phyloP scores from a whole-genome alignment of 2,113 vertebrate genomes.

The Capreolus pygargus region DNA sequence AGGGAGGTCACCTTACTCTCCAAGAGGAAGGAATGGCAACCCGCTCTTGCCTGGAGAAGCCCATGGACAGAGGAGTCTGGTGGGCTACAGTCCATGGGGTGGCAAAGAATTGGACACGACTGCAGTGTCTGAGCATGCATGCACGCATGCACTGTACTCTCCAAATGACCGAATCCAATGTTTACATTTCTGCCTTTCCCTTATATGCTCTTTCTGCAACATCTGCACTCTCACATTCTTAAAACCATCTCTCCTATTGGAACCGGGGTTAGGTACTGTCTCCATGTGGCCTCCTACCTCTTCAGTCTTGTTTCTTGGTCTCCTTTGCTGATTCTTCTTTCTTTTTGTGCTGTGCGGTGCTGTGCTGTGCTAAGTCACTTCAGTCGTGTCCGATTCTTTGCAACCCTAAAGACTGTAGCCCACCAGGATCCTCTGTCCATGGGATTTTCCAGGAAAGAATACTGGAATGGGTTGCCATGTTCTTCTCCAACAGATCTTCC shows the following conservation, averaged over 20 bases:
- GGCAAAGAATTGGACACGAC: accelerated
- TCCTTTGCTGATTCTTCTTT: neutral
- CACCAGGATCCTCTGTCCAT: neutral
- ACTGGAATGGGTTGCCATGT: neutral
- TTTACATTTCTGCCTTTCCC: neutral
- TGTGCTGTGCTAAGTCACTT: neutral
- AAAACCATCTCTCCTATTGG: neutral
- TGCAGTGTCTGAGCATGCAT: neutral
- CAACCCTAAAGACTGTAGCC: neutral
- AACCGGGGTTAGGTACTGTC: neutral
- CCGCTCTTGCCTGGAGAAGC: neutral
- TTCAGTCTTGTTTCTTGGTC: neutral
- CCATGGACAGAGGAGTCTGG: neutral
- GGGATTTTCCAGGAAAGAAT: neutral
- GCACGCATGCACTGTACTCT: neutral
- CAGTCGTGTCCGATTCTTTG: neutral
- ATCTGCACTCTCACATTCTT: neutral
- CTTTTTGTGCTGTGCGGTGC: neutral
- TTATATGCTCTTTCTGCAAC: neutral
- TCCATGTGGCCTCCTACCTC: neutral
- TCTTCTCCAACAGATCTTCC: neutral
- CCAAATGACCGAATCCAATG: neutral
- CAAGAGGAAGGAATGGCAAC: neutral
- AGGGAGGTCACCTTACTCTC: neutral
- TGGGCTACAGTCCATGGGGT: neutral